These are phyloP conservation scores for Pomacea maculata DNA, from an alignment of 1,140 invertebrate genomes.

Conservation along the genomic window DNA sequence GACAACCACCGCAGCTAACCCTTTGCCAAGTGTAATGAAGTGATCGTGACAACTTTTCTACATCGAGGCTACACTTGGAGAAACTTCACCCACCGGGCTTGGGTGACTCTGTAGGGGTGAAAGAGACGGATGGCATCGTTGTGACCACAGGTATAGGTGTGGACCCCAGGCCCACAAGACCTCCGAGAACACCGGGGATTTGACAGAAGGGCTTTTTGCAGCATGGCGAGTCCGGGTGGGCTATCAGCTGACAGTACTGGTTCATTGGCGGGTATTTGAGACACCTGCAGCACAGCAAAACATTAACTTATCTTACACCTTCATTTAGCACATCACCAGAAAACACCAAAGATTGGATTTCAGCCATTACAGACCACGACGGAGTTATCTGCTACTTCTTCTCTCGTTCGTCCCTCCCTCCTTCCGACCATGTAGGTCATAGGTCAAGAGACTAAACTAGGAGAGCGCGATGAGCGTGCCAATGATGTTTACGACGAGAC, in stretches of 20 bases:
- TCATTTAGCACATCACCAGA: too few relatives aligned
- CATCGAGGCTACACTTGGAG: too few relatives aligned
- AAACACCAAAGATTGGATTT: too few relatives aligned
- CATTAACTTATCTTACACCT: too few relatives aligned
- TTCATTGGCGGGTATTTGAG: constrained; percentile 6
- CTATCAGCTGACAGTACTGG: constrained; percentile 1
- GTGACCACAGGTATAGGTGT: neutral
- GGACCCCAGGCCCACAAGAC: neutral
- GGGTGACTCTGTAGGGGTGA: neutral
- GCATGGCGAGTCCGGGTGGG: constrained; percentile 13
- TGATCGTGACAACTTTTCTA: too few relatives aligned
- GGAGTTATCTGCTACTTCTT: too few relatives aligned
- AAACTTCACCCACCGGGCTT: constrained; percentile 7
- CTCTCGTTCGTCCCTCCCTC: too few relatives aligned
- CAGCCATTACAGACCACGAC: too few relatives aligned
- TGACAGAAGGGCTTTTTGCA: constrained; percentile 11
- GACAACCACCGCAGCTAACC: too few relatives aligned
- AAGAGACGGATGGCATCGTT: neutral
- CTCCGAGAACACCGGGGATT: neutral
- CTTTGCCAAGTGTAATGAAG: too few relatives aligned
- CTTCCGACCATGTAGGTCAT: too few relatives aligned
- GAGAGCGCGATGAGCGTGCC: neutral
- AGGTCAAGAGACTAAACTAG: neutral
- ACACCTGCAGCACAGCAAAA: neutral
- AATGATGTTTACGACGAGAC: too few relatives aligned